Evolutionary conservation across 2,888 invertebrate species (phyloP).

Genomic region (Pristionchus mayeri): DNA sequence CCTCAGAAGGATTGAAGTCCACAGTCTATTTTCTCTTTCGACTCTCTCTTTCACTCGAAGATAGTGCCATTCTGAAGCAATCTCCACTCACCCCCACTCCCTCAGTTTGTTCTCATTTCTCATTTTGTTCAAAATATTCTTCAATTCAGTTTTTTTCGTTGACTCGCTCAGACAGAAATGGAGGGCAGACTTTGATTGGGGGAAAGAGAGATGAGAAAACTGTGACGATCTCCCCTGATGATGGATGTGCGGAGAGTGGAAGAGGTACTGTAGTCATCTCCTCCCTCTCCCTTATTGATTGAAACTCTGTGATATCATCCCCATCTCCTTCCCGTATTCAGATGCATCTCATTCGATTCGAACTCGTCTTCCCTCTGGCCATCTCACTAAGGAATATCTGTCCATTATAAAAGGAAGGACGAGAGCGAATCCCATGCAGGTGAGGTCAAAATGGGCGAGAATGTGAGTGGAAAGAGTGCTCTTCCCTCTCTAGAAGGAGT

Average conservation of each 20-base stretch:
- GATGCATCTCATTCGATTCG: background rate
- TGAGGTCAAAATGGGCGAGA: background rate
- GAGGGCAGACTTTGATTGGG: background rate
- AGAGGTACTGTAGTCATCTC: too few relatives aligned
- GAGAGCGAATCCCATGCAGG: slow-evolving; percentile 1
- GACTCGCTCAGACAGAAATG: background rate
- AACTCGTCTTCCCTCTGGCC: background rate
- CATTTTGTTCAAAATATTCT: background rate
- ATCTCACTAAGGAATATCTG: background rate
- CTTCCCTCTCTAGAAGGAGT: background rate
- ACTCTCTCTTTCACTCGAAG: background rate
- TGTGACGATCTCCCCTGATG: background rate
- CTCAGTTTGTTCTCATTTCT: background rate
- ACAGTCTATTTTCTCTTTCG: slow-evolving; percentile 20
- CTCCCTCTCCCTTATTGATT: too few relatives aligned
- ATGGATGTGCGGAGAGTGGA: slow-evolving; percentile 12
- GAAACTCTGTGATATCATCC: too few relatives aligned
- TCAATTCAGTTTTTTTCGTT: background rate
- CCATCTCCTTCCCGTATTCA: background rate
- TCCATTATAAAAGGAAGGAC: background rate
- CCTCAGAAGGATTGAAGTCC: background rate
- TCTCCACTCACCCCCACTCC: background rate
- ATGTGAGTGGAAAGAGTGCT: background rate
- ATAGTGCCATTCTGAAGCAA: background rate
- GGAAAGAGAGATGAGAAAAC: background rate